phyloP scores from a whole-genome alignment of 2,888 invertebrate species.

The Calameuta idolon region DNA sequence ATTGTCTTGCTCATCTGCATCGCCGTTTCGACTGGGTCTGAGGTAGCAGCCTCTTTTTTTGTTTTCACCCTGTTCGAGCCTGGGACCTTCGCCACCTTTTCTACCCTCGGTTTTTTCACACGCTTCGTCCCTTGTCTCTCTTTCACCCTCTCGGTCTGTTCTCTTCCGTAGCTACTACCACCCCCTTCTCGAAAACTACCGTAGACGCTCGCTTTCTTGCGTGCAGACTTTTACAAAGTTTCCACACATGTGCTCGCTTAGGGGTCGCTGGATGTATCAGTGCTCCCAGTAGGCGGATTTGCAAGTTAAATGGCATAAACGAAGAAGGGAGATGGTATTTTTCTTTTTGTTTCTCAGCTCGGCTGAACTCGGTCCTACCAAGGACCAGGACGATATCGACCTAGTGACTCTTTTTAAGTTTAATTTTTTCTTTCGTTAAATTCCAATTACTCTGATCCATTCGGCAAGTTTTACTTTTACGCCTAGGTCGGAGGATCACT shows the following conservation, averaged over 20 bases:
- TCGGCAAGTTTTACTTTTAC: no score
- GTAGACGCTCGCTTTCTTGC: constrained; percentile 19
- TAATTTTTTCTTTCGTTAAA: no score
- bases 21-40: no score
- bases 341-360: constrained; percentile 30
- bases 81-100: constrained; percentile 39
- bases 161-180: constrained; percentile 13
- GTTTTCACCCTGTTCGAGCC: not conserved
- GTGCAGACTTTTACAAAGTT: constrained; percentile 40
- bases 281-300: constrained; percentile 52
- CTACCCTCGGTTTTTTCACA: constrained; percentile 51
- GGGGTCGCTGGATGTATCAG: constrained; percentile 36
- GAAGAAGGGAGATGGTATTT: constrained; percentile 41
- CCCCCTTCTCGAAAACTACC: constrained; percentile 19
- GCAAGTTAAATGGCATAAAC: constrained; percentile 61
- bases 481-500: no score
- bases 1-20: no score
- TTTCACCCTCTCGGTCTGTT: constrained; percentile 12
- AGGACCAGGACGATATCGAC: no score
- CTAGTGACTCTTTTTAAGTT: no score
- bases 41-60: not conserved
- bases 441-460: no score
- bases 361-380: not conserved
- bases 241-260: constrained; percentile 47
- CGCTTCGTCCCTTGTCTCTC: constrained; percentile 31